Percentiles rank a stretch among this genome's conserved stretches.
Evolutionary conservation across 2,113 vertebrate genomes (phyloP).

Genomic region (Scomber japonicus): DNA sequence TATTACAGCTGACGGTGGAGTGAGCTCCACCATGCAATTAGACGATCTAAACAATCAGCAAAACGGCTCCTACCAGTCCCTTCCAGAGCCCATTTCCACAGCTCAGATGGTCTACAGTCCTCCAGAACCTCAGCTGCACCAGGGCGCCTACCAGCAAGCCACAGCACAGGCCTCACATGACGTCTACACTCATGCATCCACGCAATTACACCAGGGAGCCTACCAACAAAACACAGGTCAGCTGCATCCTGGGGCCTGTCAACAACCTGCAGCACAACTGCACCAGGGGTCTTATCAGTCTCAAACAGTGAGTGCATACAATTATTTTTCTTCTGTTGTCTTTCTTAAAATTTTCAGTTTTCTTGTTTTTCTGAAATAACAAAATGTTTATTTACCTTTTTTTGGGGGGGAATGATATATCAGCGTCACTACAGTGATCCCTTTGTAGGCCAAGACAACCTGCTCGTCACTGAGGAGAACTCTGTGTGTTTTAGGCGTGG

Average conservation of each 20-base stretch:
- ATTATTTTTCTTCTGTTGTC: constrained; percentile 9
- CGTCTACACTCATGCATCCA: constrained; percentile 77
- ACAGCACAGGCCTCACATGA: constrained; percentile 81
- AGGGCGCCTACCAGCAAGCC: constrained; percentile 73
- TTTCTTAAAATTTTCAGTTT: constrained; percentile 16
- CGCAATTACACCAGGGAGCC: constrained; percentile 73
- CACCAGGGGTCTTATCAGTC: constrained; percentile 80
- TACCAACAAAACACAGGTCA: constrained; percentile 70
- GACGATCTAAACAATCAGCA: constrained; percentile 92
- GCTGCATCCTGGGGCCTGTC: constrained; percentile 67
- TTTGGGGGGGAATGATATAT: constrained; percentile 15
- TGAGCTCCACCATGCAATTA: constrained; percentile 87
- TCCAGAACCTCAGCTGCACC: constrained; percentile 78
- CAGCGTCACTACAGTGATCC: constrained; percentile 71
- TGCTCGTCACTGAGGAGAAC: constrained; percentile 51
- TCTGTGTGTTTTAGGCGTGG: constrained; percentile 60
- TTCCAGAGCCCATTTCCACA: constrained; percentile 84
- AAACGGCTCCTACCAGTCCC: constrained; percentile 88
- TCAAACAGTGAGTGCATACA: constrained; percentile 78
- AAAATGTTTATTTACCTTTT: constrained; percentile 57
- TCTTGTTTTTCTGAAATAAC: constrained; percentile 39
- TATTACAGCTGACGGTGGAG: constrained; percentile 90
- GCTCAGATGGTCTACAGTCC: constrained; percentile 80
- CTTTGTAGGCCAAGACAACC: constrained; percentile 62
- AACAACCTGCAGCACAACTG: constrained; percentile 69